These are phyloP conservation scores for Alces alces DNA, from an alignment of 2,113 vertebrate genomes.

Conservation along the genomic window DNA sequence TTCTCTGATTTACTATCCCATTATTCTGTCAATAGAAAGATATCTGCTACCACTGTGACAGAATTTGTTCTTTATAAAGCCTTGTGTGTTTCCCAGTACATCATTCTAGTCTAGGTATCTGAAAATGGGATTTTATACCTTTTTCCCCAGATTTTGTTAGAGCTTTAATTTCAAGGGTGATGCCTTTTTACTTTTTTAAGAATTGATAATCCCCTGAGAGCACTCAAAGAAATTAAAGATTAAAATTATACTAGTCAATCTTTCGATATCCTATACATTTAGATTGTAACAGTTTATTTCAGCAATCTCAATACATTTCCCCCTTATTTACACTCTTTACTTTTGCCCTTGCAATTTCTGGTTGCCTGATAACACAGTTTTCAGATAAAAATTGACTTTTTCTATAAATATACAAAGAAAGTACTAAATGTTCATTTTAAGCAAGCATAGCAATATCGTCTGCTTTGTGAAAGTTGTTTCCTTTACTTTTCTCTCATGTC, in stretches of 20 bases:
- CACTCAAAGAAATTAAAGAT: neutral
- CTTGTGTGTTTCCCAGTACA: neutral
- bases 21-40: conserved; percentile 55
- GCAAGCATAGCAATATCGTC: neutral
- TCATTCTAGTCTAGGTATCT: neutral
- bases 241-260: neutral
- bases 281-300: neutral
- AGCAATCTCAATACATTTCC: neutral
- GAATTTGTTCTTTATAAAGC: conserved; percentile 34
- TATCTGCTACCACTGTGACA: neutral
- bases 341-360: neutral
- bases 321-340: neutral
- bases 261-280: neutral
- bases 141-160: neutral
- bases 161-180: neutral
- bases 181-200: neutral
- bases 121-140: neutral
- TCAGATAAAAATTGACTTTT: neutral
- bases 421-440: neutral
- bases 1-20: conserved; percentile 49
- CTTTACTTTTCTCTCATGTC: neutral
- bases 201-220: neutral
- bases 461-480: neutral
- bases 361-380: neutral
- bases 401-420: neutral